These are phyloP conservation scores for Sphaerophoria taeniata DNA, from an alignment of 2,888 invertebrate genomes.

Conservation along the genomic window DNA sequence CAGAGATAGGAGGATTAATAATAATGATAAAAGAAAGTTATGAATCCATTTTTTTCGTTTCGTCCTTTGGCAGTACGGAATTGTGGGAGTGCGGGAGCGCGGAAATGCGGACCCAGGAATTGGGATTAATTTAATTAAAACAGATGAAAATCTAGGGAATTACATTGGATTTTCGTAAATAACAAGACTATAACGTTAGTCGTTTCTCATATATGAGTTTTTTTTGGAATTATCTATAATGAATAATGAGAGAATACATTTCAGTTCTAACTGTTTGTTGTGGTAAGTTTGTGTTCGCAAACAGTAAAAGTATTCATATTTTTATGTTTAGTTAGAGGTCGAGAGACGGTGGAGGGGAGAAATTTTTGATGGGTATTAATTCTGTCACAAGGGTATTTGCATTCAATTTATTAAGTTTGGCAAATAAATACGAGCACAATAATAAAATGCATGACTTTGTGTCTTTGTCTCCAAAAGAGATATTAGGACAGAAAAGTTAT, in stretches of 20 bases:
- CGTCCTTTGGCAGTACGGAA: neutral
- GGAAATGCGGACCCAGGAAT: constrained; percentile 20
- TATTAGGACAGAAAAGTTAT: no score
- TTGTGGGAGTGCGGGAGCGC: neutral
- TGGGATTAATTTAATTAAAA: constrained; percentile 68
- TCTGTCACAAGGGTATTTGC: constrained; percentile 8
- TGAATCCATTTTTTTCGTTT: constrained; percentile 55
- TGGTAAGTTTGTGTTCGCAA: no score
- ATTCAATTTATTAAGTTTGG: neutral
- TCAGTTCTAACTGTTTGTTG: neutral
- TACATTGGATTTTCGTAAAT: constrained; percentile 35
- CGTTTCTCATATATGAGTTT: constrained; percentile 9
- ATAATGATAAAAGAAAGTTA: constrained; percentile 66
- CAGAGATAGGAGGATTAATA: constrained; percentile 51
- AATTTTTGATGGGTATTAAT: neutral
- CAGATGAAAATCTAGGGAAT: constrained; percentile 44
- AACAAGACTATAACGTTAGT: constrained; percentile 28
- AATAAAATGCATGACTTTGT: constrained; percentile 10
- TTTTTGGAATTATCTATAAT: constrained; percentile 19
- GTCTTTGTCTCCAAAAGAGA: neutral
- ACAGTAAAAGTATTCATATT: neutral
- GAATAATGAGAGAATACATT: constrained; percentile 29
- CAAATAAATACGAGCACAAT: neutral
- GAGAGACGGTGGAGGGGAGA: no score
- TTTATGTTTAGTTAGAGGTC: neutral